Base-by-base conservation (phyloP, 2,797 vertebrate species). In the Spinus olivaceus region DNA sequence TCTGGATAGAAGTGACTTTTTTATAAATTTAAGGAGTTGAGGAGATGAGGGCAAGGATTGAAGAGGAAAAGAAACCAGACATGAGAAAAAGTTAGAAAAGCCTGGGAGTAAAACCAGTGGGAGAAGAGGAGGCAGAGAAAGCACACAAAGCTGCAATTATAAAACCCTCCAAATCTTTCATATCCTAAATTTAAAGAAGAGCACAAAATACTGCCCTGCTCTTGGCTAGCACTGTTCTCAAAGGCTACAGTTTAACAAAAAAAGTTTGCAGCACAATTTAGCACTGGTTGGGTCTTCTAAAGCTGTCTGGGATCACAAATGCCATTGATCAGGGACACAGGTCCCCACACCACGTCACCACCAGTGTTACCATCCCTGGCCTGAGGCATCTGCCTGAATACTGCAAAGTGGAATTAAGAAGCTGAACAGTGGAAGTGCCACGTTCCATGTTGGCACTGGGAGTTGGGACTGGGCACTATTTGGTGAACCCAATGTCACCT, bases 341-440 rank as follows among this genome's bases (percentile, higher is more conserved):
- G 4, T 37, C 32, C 35, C 35, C 6, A 14, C 0, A 0, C 19
- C 35, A 14, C 1, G 0, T 21, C 53, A 19, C 8, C 0, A 1
- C 61, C 3, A 28, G 30, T 16, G 51, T 18, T 42, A 73, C 53
- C 56, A 41, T 39, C 4, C 16, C 50, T 14, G 56, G 33, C 46
- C 32, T 67, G 49, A 53, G 61, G 79, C 72, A 50, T 33, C 67
- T 57, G 71, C 60, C 88, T 49, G 41, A 84, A 86, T 14, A 7
- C 8, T 4, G 63, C 42, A 22, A 71, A 74, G 33, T 9, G 57
- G 69, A 93, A 96, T 37, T 56, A 76, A 50, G 80, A 35, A 90
- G 54, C 8, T 50, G 63, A 59, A 25, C 41, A 41, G 18, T 10
- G 6, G 4, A 12, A 56, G 15, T 20, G 82, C 71, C 4, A 0